Percentiles rank a stretch among this genome's conserved stretches.
Conservation (phyloP, 2,113 vertebrate species). For the Cyprinodon brontotheroides region DNA sequence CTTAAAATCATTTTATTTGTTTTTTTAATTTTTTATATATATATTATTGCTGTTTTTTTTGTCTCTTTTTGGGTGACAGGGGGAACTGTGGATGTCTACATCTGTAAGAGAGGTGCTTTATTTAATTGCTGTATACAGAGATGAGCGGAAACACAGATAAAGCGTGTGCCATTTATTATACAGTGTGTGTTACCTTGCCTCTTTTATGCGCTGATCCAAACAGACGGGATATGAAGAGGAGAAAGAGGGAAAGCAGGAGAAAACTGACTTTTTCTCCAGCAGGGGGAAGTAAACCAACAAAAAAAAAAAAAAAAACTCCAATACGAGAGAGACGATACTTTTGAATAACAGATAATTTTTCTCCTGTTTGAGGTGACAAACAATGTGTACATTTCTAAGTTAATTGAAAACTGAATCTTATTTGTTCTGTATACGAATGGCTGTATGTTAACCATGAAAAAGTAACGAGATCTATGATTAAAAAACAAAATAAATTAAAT, state of each 20-base stretch:
- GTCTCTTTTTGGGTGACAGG: background rate
- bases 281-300: background rate
- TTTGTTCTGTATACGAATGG: constrained; percentile 81
- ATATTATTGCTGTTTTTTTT: background rate
- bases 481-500: constrained; percentile 84
- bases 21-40: constrained; percentile 51
- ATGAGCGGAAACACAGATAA: background rate
- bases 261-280: constrained; percentile 27
- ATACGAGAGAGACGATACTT: constrained; percentile 46
- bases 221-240: background rate
- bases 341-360: constrained; percentile 59
- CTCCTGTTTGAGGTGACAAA: constrained; percentile 55
- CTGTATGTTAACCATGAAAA: constrained; percentile 80
- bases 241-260: constrained; percentile 6
- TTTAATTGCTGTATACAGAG: background rate
- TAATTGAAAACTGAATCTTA: constrained; percentile 60
- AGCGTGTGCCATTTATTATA: constrained; percentile 11
- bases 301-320: background rate
- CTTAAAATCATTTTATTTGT: constrained; percentile 48
- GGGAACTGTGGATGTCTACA: background rate
- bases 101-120: background rate
- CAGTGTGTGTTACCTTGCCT: constrained; percentile 49
- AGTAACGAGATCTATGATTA: constrained; percentile 78
- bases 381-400: constrained; percentile 76
- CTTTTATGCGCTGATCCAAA: constrained; percentile 39